A percentile compares a stretch with the other conserved stretches of the same genome.
These are phyloP conservation scores for Triplophysa yarkandensis DNA, from an alignment of 2,797 vertebrate genomes.

Conservation along the genomic window DNA sequence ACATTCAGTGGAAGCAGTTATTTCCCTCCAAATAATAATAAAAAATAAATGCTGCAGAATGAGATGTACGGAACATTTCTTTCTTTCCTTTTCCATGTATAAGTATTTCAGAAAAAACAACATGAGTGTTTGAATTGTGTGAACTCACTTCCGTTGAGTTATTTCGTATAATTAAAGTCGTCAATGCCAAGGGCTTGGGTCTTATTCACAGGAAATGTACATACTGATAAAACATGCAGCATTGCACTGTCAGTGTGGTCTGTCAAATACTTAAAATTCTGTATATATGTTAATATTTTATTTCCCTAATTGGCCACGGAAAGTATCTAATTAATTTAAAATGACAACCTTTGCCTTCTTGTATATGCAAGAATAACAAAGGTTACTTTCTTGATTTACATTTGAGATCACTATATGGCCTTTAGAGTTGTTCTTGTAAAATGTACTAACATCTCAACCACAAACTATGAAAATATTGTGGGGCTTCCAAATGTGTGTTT, in stretches of 20 bases:
- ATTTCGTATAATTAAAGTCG: too few relatives aligned
- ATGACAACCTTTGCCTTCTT: background rate
- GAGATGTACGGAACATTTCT: background rate
- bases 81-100: background rate
- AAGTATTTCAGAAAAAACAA: background rate
- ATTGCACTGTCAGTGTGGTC: background rate
- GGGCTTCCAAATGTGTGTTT: too few relatives aligned
- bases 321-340: background rate
- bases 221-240: background rate
- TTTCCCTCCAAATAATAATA: background rate
- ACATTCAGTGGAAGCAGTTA: slow-evolving; percentile 29
- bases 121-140: background rate
- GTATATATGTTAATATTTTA: background rate
- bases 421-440: too few relatives aligned
- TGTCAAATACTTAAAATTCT: background rate
- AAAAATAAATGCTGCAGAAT: background rate
- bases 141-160: too few relatives aligned
- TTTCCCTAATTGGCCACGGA: background rate
- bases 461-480: too few relatives aligned
- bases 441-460: too few relatives aligned
- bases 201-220: background rate
- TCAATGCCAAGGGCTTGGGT: background rate
- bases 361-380: background rate
- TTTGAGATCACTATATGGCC: too few relatives aligned
- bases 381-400: background rate